Percentiles rank a stretch among this genome's conserved stretches.
These are phyloP conservation scores for Melopsittacus undulatus DNA, from an alignment of 2,797 vertebrate species.

Conservation along the genomic window DNA sequence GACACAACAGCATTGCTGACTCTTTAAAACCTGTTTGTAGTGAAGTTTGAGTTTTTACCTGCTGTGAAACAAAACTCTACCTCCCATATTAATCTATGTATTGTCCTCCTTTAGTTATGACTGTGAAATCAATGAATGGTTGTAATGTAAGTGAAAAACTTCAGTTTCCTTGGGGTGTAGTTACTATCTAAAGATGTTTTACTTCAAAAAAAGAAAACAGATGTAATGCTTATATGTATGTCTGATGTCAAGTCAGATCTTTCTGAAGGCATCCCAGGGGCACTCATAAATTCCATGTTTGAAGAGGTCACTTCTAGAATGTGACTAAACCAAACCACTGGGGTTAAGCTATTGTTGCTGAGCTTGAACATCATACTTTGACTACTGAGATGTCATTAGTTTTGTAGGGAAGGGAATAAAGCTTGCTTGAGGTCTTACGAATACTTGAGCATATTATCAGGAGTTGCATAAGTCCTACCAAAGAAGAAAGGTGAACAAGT, in stretches of 20 bases:
- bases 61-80: neutral
- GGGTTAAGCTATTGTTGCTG: neutral
- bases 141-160: neutral
- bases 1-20: neutral
- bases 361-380: neutral
- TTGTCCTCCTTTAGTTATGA: neutral
- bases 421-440: neutral
- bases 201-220: neutral
- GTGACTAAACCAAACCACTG: neutral
- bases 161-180: neutral
- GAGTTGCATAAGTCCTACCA: neutral
- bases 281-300: neutral
- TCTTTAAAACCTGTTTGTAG: neutral
- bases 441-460: neutral
- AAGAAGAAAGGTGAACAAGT: neutral
- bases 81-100: neutral
- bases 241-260: neutral
- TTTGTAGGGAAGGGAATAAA: neutral
- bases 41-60: neutral
- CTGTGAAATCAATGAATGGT: neutral
- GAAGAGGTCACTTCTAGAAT: neutral
- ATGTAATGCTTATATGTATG: neutral
- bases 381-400: neutral
- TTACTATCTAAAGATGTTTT: neutral
- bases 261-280: neutral